These are phyloP conservation scores for Scaptomyza pallida DNA, from an alignment of 1,140 invertebrate genomes.

Conservation along the genomic window DNA sequence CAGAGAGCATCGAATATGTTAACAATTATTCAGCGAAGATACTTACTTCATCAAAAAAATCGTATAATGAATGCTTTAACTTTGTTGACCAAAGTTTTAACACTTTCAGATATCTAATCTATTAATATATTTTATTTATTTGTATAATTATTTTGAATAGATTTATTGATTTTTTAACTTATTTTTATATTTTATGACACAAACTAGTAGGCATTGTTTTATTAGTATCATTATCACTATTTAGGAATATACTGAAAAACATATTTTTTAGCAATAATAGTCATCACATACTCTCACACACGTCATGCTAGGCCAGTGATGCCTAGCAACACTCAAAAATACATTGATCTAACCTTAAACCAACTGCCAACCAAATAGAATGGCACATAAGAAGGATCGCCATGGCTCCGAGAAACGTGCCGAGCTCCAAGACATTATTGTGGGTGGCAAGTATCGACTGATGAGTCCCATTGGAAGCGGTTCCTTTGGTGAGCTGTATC, in stretches of 20 bases:
- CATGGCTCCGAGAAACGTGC: neutral
- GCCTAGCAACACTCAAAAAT: constrained; percentile 26
- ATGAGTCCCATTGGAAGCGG: constrained; percentile 95
- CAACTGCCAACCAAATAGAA: neutral
- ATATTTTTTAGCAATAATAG: neutral
- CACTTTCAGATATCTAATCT: too few relatives aligned
- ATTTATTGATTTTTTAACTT: too few relatives aligned
- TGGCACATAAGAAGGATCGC: constrained; percentile 6
- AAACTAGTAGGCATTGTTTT: too few relatives aligned
- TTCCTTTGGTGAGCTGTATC: constrained; percentile 97
- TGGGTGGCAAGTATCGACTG: constrained; percentile 94
- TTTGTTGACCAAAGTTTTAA: too few relatives aligned
- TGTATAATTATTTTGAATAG: too few relatives aligned
- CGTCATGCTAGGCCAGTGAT: constrained; percentile 32
- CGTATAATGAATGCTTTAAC: too few relatives aligned
- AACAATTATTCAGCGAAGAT: too few relatives aligned
- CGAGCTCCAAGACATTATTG: constrained; percentile 83
- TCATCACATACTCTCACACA: constrained; percentile 12
- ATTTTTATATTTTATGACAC: too few relatives aligned
- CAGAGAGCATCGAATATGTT: too few relatives aligned
- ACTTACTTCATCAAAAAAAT: too few relatives aligned
- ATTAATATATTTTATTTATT: too few relatives aligned
- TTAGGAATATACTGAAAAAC: neutral
- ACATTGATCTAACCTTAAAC: constrained; percentile 25
- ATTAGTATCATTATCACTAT: too few relatives aligned